Evolutionary conservation across 2,888 invertebrate species (phyloP), one percentile per base, ranked within the genome.

Genomic region (Embidobia sp.): DNA sequence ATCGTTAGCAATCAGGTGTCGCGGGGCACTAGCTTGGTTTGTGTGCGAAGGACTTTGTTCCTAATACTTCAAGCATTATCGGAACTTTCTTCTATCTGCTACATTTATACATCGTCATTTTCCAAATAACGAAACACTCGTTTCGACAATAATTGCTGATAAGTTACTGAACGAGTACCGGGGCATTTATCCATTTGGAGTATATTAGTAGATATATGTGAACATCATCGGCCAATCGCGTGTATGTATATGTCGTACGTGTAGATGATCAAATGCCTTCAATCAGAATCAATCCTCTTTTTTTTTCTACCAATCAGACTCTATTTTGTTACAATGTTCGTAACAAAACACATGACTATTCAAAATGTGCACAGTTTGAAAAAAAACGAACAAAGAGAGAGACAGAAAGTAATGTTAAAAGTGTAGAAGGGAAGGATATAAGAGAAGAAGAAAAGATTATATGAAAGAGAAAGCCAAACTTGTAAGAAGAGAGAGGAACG

Each of bases 301-400:
- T 40, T 63, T 61, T 42, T 27, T 55, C 48, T 61, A 42, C 59
- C 40, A 64, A 70, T 64, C 51, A 57, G 51, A 61, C 46, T 55
- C 37, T 46, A 44, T 51, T 55, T 15, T 42, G 66, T 29, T 53
- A 72, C 51, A 53, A 33, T 37, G 37, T 48, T 63, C 61, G 53
- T 72, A 66, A 72, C 49, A 46, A 72, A 67, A 61, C 72, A 61
- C 63, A 49, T 57, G 63, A 64, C 59, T 75, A 76, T 64, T 61
- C 61, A 40, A 55, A 72, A 55, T 44, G 51, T 64, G 57, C 44
- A 57, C 19, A 44, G 35, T 51, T 4, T 42, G 29, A 55, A 44
- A 76, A 57, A 33, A 64, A 59, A 49, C 15, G 33, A 42, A 11
- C 8, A 11, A 26, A 26, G 44, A 27, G 15, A 15, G 42, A 53